Evolutionary conservation across 2,888 invertebrate genomes (phyloP).

Genomic region (Drosophila koepferae): DNA sequence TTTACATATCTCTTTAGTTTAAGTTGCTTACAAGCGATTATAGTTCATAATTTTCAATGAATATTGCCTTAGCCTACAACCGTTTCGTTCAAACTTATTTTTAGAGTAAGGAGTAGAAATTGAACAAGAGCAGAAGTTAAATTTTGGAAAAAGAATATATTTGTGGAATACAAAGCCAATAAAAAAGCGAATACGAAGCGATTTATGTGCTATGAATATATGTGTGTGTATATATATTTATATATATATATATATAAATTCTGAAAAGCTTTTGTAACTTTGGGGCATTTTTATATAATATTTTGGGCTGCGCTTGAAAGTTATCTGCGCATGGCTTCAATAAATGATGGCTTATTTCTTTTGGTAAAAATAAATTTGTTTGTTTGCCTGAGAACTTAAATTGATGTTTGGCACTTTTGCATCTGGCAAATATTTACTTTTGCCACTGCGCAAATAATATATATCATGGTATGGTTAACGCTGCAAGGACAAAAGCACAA

Average conservation of each 20-base stretch:
- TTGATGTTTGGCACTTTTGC: conserved; percentile 71
- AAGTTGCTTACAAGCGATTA: neutral
- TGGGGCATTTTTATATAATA: neutral
- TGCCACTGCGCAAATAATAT: conserved; percentile 62
- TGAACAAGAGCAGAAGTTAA: too few species aligned
- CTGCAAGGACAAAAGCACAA: conserved; percentile 48
- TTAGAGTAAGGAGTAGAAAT: too few species aligned
- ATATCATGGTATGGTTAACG: conserved; percentile 58
- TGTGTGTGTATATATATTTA: too few species aligned
- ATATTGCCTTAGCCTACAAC: neutral
- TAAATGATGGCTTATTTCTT: conserved; percentile 36
- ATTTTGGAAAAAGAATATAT: too few species aligned
- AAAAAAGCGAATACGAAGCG: too few species aligned
- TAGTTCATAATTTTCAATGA: neutral
- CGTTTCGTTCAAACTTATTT: too few species aligned
- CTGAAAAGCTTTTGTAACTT: neutral
- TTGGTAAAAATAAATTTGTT: conserved; percentile 54
- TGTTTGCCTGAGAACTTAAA: conserved; percentile 60
- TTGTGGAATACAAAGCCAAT: too few species aligned
- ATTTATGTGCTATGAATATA: neutral
- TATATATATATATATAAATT: neutral
- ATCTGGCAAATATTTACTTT: conserved; percentile 68
- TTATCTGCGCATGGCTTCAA: conserved; percentile 32
- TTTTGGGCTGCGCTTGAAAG: neutral
- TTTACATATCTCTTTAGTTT: neutral